These are phyloP conservation scores for Auanema freiburgensis DNA, from an alignment of 2,888 invertebrate species.

Conservation along the genomic window DNA sequence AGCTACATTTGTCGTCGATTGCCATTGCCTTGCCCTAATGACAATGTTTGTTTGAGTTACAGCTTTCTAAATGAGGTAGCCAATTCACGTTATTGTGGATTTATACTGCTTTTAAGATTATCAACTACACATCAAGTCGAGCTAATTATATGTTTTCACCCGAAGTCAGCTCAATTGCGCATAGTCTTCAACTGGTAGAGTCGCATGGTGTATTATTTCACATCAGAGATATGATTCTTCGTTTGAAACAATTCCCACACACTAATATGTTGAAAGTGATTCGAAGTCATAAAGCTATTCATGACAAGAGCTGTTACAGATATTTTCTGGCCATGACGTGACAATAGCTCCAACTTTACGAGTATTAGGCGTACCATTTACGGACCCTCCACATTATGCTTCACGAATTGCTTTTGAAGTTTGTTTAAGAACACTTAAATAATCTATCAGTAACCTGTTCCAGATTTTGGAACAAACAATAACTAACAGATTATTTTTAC, in stretches of 20 bases:
- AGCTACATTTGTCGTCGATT: constrained; percentile 26
- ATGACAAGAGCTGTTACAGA: constrained; percentile 15
- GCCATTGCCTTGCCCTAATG: constrained; percentile 21
- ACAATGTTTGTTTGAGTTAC: constrained; percentile 20
- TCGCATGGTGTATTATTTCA: constrained; percentile 31
- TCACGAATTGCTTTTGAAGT: constrained; percentile 85
- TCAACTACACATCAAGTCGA: constrained; percentile 35
- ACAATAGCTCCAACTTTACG: constrained; percentile 41
- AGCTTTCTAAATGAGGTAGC: constrained; percentile 24
- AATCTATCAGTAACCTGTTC: neutral
- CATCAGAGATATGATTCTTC: constrained; percentile 18
- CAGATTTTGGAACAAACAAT: constrained; percentile 6
- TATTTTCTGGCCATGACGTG: constrained; percentile 47
- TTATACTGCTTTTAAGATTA: constrained; percentile 18
- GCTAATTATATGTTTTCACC: constrained; percentile 28
- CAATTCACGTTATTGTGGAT: neutral
- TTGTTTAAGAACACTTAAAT: too few relatives aligned
- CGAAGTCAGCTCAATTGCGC: constrained; percentile 16
- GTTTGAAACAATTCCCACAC: constrained; percentile 32
- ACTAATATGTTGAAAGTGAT: constrained; percentile 35
- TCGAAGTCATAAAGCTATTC: neutral
- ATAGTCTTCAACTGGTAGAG: constrained; percentile 24
- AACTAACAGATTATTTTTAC: constrained; percentile 10
- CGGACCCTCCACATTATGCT: constrained; percentile 77
- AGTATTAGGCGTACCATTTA: constrained; percentile 35